Evolutionary conservation across 2,113 vertebrate genomes (phyloP).

Genomic region (Hassar affinis): DNA sequence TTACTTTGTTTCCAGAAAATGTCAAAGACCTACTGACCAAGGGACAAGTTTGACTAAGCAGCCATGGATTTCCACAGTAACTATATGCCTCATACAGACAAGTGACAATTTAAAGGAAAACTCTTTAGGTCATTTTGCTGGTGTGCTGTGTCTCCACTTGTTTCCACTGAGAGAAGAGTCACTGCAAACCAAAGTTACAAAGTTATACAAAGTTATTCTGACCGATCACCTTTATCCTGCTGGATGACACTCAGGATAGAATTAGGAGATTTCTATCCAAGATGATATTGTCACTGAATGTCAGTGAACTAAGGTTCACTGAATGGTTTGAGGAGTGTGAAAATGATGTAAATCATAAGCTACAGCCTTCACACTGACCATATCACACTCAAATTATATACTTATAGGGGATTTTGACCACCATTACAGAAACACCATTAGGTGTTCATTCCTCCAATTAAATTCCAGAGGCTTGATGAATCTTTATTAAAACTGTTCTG

Average conservation of each 20-base stretch:
- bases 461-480: not conserved
- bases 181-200: too few relatives aligned
- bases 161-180: not conserved
- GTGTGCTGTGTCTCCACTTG: not conserved
- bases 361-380: not conserved
- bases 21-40: not conserved
- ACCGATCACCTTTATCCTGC: not conserved
- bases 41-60: not conserved
- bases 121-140: not conserved
- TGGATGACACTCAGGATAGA: not conserved
- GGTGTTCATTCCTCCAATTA: not conserved
- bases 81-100: slow-evolving; percentile 28
- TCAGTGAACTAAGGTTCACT: not conserved
- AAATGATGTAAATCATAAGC: not conserved
- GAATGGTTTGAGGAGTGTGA: not conserved
- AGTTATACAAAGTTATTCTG: not conserved
- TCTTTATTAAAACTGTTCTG: not conserved
- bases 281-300: not conserved
- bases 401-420: not conserved
- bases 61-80: not conserved
- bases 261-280: not conserved
- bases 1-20: not conserved
- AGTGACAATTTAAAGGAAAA: not conserved
- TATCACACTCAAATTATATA: not conserved
- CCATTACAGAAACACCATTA: not conserved